Conservation (phyloP, 2,113 vertebrate species). For the Paraplagusia blochii region DNA sequence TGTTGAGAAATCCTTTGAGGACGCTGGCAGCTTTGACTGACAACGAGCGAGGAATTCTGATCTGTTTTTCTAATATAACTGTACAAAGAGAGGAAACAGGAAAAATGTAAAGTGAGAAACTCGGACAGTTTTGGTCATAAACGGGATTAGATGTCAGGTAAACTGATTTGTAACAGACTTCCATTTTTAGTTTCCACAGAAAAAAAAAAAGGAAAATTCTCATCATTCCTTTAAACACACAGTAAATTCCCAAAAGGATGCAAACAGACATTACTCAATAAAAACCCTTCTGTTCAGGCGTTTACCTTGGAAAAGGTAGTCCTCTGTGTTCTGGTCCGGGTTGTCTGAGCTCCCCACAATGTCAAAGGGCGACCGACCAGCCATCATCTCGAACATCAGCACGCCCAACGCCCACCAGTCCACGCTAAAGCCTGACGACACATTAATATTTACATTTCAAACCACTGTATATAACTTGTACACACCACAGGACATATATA, state of each 20-base stretch:
- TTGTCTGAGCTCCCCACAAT: constrained; percentile 98
- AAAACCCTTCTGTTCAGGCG: neutral
- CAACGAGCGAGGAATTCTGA: constrained; percentile 93
- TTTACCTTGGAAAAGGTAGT: constrained; percentile 98
- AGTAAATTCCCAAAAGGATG: no score
- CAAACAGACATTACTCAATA: no score
- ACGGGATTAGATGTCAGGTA: no score
- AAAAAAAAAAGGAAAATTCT: no score
- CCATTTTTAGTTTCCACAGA: no score
- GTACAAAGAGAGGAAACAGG: constrained; percentile 43
- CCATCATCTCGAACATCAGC: constrained; percentile 99
- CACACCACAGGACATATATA: no score
- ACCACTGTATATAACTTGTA: no score
- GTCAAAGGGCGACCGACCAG: constrained; percentile 93
- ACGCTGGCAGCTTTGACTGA: constrained; percentile 98
- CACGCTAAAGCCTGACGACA: constrained; percentile 88
- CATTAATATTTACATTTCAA: neutral
- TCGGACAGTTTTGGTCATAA: neutral
- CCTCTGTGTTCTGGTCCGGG: constrained; percentile 98
- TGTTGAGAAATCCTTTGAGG: constrained; percentile 98
- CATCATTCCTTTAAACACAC: no score
- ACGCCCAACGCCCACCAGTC: constrained; percentile 99
- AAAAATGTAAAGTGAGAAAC: constrained; percentile 11
- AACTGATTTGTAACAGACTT: no score
- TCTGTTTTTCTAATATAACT: constrained; percentile 99